Conservation (phyloP, 2,797 vertebrate species). For the Picus viridis region DNA sequence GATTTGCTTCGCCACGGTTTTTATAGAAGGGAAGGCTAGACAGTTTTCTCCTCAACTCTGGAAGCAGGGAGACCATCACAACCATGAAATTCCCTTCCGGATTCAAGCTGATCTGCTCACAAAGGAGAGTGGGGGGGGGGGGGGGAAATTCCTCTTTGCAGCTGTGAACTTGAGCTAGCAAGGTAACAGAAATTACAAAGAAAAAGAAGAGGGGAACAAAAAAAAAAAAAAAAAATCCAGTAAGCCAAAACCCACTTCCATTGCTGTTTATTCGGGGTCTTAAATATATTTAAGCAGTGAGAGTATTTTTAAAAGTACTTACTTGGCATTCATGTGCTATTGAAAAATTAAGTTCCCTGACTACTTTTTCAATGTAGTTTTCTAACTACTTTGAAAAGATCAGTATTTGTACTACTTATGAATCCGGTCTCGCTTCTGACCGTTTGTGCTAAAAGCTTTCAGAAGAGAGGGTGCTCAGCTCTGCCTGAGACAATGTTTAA, state of each 20-base stretch:
- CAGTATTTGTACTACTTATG: neutral
- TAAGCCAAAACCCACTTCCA: neutral
- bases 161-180: slow-evolving; percentile 6
- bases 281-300: neutral
- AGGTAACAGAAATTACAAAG: slow-evolving; percentile 35
- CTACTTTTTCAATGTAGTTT: neutral
- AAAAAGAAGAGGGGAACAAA: neutral
- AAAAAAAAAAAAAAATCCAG: neutral
- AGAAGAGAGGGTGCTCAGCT: neutral
- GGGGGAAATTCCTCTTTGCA: neutral
- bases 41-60: neutral
- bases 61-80: neutral
- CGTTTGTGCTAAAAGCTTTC: neutral
- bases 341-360: neutral
- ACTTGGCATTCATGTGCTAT: neutral
- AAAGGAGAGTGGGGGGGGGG: neutral
- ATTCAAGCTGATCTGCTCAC: neutral
- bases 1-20: neutral
- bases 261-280: neutral
- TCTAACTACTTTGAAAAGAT: neutral
- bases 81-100: neutral
- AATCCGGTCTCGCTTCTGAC: neutral
- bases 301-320: neutral
- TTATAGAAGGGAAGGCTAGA: neutral
- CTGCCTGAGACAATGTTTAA: neutral